phyloP scores from a whole-genome alignment of 2,113 vertebrate genomes.

The Heliornis fulica region DNA sequence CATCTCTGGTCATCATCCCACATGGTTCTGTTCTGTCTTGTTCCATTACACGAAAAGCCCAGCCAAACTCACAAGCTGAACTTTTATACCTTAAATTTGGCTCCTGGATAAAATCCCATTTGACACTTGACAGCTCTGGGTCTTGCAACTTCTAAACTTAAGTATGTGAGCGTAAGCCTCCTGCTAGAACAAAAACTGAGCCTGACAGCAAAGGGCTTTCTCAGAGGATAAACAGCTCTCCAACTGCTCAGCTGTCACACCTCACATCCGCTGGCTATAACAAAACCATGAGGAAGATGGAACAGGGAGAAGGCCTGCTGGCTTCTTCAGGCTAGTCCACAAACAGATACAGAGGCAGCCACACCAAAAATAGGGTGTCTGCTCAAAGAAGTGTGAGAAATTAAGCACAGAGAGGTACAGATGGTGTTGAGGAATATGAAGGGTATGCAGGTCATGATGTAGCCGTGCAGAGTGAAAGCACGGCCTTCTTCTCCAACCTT shows the following conservation, averaged over 20 bases:
- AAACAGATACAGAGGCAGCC: neutral
- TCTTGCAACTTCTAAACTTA: neutral
- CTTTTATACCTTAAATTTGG: neutral
- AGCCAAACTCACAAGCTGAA: neutral
- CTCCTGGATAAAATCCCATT: neutral
- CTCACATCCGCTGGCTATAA: neutral
- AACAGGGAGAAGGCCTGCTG: neutral
- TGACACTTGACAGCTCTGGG: neutral
- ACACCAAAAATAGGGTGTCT: neutral
- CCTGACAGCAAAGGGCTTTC: neutral
- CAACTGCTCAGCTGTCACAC: neutral
- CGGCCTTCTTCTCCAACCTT: neutral
- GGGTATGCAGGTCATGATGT: neutral
- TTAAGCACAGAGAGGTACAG: neutral
- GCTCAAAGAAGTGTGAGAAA: neutral
- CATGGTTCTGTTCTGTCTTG: neutral
- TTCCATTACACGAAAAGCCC: neutral
- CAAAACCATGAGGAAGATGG: neutral
- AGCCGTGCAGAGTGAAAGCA: neutral
- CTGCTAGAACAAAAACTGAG: neutral
- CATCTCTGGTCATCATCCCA: neutral
- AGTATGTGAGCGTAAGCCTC: neutral
- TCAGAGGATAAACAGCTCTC: neutral
- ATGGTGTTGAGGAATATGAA: neutral
- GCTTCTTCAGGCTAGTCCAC: neutral